A percentile compares a stretch with the other conserved stretches of the same genome.
Evolutionary conservation across 2,113 vertebrate genomes (phyloP).

Genomic region (Calidris pugnax): DNA sequence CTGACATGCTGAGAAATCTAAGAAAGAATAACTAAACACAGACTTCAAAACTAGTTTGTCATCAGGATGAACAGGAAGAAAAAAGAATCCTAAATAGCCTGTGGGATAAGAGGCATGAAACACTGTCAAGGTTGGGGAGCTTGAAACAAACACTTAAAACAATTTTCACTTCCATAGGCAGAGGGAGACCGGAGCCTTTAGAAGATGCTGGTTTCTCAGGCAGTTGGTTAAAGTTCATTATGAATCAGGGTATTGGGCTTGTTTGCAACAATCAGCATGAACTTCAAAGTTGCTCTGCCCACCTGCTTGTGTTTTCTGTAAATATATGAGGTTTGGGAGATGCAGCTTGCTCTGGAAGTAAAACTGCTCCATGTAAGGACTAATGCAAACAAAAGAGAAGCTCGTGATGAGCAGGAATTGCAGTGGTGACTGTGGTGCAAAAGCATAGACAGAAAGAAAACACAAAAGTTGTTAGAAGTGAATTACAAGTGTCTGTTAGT

Average conservation of each 20-base stretch:
- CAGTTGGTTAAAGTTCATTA: background rate
- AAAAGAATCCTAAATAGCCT: background rate
- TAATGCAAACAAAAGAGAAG: background rate
- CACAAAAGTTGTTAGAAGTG: background rate
- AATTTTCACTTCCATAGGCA: background rate
- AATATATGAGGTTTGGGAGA: background rate
- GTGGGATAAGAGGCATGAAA: background rate
- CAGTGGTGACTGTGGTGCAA: background rate
- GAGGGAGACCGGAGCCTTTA: background rate
- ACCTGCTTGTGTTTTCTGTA: background rate
- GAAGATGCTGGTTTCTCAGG: background rate
- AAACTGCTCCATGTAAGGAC: background rate
- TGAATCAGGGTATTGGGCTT: background rate
- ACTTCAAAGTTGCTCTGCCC: constrained; percentile 1
- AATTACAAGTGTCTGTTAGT: background rate
- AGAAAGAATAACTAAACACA: background rate
- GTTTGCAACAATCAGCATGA: background rate
- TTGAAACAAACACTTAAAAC: background rate
- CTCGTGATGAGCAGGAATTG: background rate
- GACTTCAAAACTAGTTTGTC: background rate
- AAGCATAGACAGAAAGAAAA: background rate
- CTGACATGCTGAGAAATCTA: background rate
- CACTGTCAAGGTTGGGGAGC: background rate
- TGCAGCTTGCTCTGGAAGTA: background rate
- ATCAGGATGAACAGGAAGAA: background rate